Evolutionary conservation across 1,140 invertebrate species (phyloP), one percentile per base, ranked within the genome.

Genomic region (Drosophila murphyi): DNA sequence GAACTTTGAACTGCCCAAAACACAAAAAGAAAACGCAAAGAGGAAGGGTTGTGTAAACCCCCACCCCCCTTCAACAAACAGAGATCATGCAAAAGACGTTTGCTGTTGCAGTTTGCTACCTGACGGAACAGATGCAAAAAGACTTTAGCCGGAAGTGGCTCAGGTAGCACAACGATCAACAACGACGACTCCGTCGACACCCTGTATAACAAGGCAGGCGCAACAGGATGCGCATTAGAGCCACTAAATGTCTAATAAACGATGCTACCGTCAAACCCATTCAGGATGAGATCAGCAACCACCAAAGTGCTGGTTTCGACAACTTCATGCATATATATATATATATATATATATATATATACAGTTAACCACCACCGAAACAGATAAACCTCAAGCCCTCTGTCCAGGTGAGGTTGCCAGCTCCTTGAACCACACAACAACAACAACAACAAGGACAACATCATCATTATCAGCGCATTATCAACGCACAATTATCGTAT

Each of bases 401-500:
- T 57, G 31, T n/a, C 60, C 67, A 75, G 68, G 35, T 65, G 57
- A 72, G 61, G 12, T 41, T 41, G 39, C 5, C 43, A 29, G 10
- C 43, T 35, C 43, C 55, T 31, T 60, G 35, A 41, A 48, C 50
- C 39, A 50, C 50, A 56, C 12, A 7, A 50, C 34, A 50, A 61
- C 28, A 32, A n/a, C 39, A 45, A 32, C 56, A 59, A 59, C 35
- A 45, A 48, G 5, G 32, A 5, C 41, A 37, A 59, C 12, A 65
- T 73, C 54, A 72, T 75, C 65, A 75, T 70, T 65, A 64, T 78
- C 73, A 59, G 57, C 6, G 63, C 76, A 78, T 76, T 76, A 78
- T 78, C 73, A 86, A 86, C 82, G 86, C 67, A 82, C 82, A 86
- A 88, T 87, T 87, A 88, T 87, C 83, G 61, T 80, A 73, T 88